Evolutionary conservation across 2,113 vertebrate species (phyloP).

Genomic region (Platanista minor): DNA sequence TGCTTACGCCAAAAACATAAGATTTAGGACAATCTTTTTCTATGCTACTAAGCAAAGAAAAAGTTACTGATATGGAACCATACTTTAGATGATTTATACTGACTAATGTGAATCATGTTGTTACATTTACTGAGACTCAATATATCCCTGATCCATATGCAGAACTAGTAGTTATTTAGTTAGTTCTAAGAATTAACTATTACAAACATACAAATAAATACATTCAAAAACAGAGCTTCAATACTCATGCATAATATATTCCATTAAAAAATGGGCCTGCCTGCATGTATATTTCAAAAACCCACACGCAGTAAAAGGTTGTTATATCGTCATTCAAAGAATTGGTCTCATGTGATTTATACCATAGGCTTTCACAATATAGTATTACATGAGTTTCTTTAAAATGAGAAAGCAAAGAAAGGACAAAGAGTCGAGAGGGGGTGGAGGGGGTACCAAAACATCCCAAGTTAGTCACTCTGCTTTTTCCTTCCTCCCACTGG

Average conservation of each 20-base stretch:
- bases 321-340: slow-evolving; percentile 13
- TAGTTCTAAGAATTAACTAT: not conserved
- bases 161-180: not conserved
- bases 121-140: slow-evolving; percentile 31
- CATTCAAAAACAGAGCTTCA: not conserved
- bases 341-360: not conserved
- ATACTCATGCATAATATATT: not conserved
- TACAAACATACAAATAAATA: slow-evolving; percentile 24
- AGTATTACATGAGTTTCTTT: not conserved
- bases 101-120: not conserved
- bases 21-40: not conserved
- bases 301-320: not conserved
- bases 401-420: slow-evolving; percentile 5
- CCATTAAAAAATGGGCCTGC: not conserved
- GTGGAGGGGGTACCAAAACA: not conserved
- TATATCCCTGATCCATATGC: not conserved
- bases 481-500: not conserved
- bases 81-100: not conserved
- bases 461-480: not conserved
- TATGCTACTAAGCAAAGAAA: slow-evolving; percentile 2
- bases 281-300: not conserved
- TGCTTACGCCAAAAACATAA: not conserved
- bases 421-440: not conserved
- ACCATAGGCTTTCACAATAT: not conserved
- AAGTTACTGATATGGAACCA: not conserved